Conservation (phyloP, 2,113 vertebrate species). For the Passer montanus region DNA sequence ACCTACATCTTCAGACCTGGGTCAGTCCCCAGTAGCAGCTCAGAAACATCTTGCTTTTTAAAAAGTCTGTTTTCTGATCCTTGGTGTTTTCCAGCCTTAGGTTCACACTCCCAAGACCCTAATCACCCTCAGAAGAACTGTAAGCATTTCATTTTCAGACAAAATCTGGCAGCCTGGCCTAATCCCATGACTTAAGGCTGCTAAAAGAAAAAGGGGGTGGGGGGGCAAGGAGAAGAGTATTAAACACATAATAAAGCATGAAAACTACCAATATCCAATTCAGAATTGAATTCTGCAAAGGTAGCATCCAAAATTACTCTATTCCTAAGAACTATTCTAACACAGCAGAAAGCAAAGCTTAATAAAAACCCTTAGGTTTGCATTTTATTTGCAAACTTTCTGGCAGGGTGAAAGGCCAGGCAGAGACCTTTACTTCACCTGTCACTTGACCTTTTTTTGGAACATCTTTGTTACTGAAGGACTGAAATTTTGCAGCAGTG, state of each 20-base stretch:
- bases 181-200: background rate
- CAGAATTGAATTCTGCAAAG: background rate
- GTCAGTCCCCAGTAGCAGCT: background rate
- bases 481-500: background rate
- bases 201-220: accelerated
- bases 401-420: background rate
- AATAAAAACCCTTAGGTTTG: background rate
- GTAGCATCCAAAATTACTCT: background rate
- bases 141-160: background rate
- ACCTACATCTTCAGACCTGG: background rate
- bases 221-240: no score
- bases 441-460: background rate
- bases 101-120: background rate
- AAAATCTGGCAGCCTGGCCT: background rate
- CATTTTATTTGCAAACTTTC: background rate
- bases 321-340: background rate
- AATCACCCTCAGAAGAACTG: background rate
- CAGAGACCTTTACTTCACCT: background rate
- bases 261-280: background rate
- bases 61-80: background rate
- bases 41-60: background rate
- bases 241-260: background rate
- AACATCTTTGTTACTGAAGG: background rate
- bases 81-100: background rate
- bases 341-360: background rate